Conservation (phyloP, 2,888 invertebrate genomes). For the Cheilosia soror region DNA sequence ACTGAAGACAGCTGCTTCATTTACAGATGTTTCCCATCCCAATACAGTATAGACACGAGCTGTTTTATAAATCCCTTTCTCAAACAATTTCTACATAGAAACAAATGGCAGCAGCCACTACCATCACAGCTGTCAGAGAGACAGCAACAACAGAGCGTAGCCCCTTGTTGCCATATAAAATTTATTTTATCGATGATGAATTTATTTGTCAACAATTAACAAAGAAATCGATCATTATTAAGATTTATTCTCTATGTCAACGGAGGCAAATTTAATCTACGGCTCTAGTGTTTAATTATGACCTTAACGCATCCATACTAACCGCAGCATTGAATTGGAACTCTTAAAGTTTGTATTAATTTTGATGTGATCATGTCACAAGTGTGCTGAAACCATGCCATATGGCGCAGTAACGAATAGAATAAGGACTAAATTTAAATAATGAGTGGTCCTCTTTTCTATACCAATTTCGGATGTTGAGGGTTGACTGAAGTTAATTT, state of each 20-base stretch:
- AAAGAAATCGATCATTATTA: conserved; percentile 51
- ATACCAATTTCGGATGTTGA: conserved; percentile 21
- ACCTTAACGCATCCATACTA: background rate
- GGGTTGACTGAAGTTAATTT: conserved; percentile 52
- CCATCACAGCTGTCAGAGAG: conserved; percentile 43
- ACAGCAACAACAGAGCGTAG: background rate
- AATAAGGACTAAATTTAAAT: background rate
- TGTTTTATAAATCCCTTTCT: background rate
- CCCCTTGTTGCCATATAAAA: conserved; percentile 12
- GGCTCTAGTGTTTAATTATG: conserved; percentile 52
- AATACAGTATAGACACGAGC: conserved; percentile 25
- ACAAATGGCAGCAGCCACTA: conserved; percentile 15
- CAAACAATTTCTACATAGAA: background rate
- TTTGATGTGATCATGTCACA: conserved; percentile 24
- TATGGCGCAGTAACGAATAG: conserved; percentile 2
- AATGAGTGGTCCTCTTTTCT: conserved; percentile 11
- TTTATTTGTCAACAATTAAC: conserved; percentile 66
- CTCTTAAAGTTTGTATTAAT: conserved; percentile 27
- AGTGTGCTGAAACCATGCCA: conserved; percentile 2
- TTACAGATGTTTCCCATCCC: conserved; percentile 53
- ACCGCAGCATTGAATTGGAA: conserved; percentile 13
- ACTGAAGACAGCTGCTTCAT: conserved; percentile 41
- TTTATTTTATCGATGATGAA: conserved; percentile 61
- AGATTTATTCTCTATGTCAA: conserved; percentile 56
- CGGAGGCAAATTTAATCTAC: conserved; percentile 16